These are phyloP conservation scores for Tetragonisca angustula DNA, from an alignment of 2,888 invertebrate genomes.

Conservation along the genomic window DNA sequence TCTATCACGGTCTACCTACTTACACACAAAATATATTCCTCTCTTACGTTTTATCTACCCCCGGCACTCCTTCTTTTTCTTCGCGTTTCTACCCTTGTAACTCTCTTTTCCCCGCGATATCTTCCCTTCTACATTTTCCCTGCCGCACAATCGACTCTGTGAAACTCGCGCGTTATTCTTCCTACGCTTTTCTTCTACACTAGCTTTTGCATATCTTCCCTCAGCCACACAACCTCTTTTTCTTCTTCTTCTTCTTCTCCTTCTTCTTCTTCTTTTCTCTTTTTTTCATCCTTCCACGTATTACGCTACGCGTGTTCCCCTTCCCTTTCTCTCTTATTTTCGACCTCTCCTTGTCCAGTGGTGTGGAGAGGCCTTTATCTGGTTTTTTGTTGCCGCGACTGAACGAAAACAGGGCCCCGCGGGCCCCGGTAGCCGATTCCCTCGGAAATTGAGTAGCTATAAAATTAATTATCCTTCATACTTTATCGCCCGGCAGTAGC, in stretches of 20 bases:
- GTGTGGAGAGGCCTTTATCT: constrained; percentile 50
- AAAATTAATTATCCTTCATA: constrained; percentile 84
- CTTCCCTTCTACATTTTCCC: neutral
- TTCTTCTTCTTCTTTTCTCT: neutral
- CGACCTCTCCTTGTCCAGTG: constrained; percentile 18
- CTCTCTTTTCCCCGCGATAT: neutral
- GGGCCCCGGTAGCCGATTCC: constrained; percentile 82
- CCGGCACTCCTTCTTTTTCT: neutral
- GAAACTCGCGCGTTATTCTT: neutral
- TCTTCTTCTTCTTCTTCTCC: neutral
- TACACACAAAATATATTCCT: neutral
- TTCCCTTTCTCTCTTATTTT: constrained; percentile 2
- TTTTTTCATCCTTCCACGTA: neutral
- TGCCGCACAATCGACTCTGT: neutral
- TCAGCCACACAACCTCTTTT: neutral
- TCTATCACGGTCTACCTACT: neutral
- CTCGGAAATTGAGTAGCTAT: constrained; percentile 84
- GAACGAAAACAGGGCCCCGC: constrained; percentile 77
- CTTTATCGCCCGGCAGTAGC: constrained; percentile 79
- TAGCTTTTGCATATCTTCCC: neutral
- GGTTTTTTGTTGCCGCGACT: constrained; percentile 74
- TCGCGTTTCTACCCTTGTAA: neutral
- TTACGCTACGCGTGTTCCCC: neutral
- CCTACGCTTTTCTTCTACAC: neutral
- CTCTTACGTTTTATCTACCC: neutral